A percentile compares a stretch with the other conserved stretches of the same genome.
phyloP scores from a whole-genome alignment of 1,140 invertebrate genomes.

The Steinernema khuongi region DNA sequence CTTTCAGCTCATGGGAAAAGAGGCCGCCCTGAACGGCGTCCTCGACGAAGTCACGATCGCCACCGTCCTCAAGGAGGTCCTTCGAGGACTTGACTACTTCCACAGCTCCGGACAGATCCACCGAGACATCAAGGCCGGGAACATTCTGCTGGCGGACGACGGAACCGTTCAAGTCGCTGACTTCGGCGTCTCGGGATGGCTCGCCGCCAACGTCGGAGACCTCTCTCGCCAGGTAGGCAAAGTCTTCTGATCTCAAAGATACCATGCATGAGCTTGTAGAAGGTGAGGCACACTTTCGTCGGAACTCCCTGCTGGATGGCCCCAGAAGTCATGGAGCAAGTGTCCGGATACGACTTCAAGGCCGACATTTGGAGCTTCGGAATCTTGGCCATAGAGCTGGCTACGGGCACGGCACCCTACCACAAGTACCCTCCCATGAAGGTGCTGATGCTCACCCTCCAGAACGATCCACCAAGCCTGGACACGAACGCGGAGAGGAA shows the following conservation, averaged over 20 bases:
- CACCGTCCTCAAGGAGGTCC: conserved; percentile 94
- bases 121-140: conserved; percentile 69
- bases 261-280: conserved; percentile 59
- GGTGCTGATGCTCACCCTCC: conserved; percentile 87
- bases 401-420: conserved; percentile 94
- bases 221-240: conserved; percentile 72
- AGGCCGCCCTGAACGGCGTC: conserved; percentile 87
- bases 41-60: conserved; percentile 96
- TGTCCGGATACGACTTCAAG: conserved; percentile 88
- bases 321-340: conserved; percentile 99
- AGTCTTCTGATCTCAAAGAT: background rate
- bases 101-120: conserved; percentile 98
- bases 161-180: conserved; percentile 91
- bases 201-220: conserved; percentile 79
- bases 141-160: conserved; percentile 92
- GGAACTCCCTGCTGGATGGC: conserved; percentile 96
- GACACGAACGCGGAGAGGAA: conserved; percentile 91
- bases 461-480: conserved; percentile 93
- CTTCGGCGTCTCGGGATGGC: conserved; percentile 68
- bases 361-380: conserved; percentile 99
- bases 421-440: conserved; percentile 99
- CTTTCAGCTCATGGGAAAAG: conserved; percentile 68
- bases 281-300: conserved; percentile 91
- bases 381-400: conserved; percentile 97
- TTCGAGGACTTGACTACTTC: conserved; percentile 97